Conservation (phyloP, 64 coral and sea anemone species). For the Stylophora pistillata region DNA sequence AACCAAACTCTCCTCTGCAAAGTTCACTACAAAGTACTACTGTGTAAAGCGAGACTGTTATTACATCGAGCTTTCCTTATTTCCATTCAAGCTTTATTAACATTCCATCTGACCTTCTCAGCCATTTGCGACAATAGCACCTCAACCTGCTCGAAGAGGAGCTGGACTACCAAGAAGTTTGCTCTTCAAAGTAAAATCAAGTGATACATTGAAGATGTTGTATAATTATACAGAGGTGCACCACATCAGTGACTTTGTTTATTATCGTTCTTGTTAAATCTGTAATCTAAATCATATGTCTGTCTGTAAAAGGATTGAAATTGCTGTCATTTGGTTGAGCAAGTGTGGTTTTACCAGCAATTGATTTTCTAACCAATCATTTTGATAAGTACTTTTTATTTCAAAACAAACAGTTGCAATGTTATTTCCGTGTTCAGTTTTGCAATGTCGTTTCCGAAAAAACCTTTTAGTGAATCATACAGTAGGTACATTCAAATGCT, state of each 20-base stretch:
- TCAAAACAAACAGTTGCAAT: no score
- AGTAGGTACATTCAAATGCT: slow-evolving; percentile 5
- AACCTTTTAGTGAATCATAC: slow-evolving; percentile 21
- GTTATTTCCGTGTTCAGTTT: slow-evolving; percentile 25
- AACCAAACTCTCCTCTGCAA: no score
- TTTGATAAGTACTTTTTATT: slow-evolving; percentile 12
- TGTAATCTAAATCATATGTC: slow-evolving; percentile 19
- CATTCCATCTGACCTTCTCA: slow-evolving; percentile 10
- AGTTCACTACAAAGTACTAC: no score
- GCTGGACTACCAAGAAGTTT: slow-evolving; percentile 2
- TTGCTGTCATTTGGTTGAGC: slow-evolving; percentile 7
- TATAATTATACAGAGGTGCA: no score
- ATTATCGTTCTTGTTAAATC: slow-evolving; percentile 10
- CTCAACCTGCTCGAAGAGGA: slow-evolving; percentile 46
- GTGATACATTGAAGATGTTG: no score
- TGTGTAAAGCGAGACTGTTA: no score
- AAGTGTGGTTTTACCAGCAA: slow-evolving; percentile 25
- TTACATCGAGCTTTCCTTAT: slow-evolving; percentile 49
- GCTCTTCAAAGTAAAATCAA: no score
- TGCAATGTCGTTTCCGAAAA: slow-evolving; percentile 24
- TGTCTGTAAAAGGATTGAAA: no score
- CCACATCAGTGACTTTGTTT: slow-evolving; percentile 13
- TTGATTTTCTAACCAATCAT: slow-evolving; percentile 9
- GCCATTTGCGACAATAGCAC: slow-evolving; percentile 44
- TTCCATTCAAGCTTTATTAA: slow-evolving; percentile 41